Base-by-base conservation (phyloP, 2,113 vertebrate genomes). In the Pteropus alecto region DNA sequence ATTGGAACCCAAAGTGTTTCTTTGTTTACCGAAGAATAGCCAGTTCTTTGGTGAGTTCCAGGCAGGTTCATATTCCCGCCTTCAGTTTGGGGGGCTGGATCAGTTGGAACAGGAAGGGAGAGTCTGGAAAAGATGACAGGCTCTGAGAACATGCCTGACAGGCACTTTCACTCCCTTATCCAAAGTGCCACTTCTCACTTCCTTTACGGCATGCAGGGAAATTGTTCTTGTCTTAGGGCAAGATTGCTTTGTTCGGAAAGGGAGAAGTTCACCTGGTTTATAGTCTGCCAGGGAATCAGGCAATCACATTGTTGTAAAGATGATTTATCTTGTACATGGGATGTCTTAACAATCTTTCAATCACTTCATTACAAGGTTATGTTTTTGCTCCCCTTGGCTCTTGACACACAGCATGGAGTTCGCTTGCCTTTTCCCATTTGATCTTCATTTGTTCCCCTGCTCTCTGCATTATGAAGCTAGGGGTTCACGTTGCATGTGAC, bases 341-440 rank as follows among this genome's bases (percentile, higher is more conserved):
- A 70, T 97, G 96, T 96, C 96, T 95, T 97, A 90, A 93, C 95
- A 94, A 93, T 97, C 97, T 95, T 97, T 95, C 95, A 54, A 60
- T 95, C 96, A 92, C 93, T 97, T 97, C 96, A 89, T 97, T 97
- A 95, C 86, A 38, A 87, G 83, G 88, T 95, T 96, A 84, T 89
- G 91, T 92, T 98, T 98, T 93, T 61, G 87, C 86, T 96, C 82
- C 86, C 73, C 33, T n/a, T 43, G 63, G 73, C 97, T 96, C 91
- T 76, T 90, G 94, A 71, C 86, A 68, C 60, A 35, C 78, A 81
- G 82, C 60, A 30, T 84, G 74, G 73, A 89, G 86, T 81, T 94
- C 91, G 89, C 83, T 65, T 97, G 95, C 82, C 97, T 97, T 94
- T 97, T 76, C 89, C 70, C 78, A 77, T 97, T 96, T 93, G 94